phyloP scores from a whole-genome alignment of 2,113 vertebrate species.

The Tinamus guttatus region DNA sequence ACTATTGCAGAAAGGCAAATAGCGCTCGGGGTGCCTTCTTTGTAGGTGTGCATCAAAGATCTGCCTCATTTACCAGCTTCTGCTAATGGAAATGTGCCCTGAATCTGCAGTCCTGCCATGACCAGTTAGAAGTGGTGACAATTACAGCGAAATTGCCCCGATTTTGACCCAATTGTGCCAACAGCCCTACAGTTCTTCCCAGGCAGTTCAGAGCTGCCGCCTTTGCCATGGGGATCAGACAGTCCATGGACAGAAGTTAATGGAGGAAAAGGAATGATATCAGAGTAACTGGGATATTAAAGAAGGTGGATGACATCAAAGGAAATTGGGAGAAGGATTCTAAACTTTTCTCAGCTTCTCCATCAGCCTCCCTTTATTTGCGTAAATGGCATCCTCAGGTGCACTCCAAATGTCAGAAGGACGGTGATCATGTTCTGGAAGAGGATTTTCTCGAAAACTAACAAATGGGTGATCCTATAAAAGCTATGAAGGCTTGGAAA shows the following conservation, averaged over 20 bases:
- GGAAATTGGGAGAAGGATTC: background rate
- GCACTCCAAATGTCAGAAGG: background rate
- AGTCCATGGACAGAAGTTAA: background rate
- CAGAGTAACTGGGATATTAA: background rate
- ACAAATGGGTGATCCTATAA: background rate
- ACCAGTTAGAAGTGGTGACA: background rate
- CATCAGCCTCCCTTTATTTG: background rate
- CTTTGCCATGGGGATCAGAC: background rate
- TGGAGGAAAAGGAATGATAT: background rate
- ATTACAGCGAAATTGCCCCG: background rate
- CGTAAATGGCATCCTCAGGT: background rate
- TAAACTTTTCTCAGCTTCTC: background rate
- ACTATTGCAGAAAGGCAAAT: background rate
- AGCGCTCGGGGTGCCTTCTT: background rate
- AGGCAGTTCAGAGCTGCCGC: background rate
- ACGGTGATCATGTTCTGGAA: background rate
- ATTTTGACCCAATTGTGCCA: background rate
- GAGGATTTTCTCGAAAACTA: background rate
- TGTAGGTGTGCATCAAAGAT: background rate
- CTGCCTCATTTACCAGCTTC: conserved; percentile 13
- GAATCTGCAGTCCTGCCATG: background rate
- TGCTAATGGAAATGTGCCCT: background rate
- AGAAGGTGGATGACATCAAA: background rate
- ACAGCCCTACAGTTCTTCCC: background rate
- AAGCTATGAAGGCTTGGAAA: background rate